Conservation (phyloP, 2,797 vertebrate genomes). For the Gymnopithys bicolor region DNA sequence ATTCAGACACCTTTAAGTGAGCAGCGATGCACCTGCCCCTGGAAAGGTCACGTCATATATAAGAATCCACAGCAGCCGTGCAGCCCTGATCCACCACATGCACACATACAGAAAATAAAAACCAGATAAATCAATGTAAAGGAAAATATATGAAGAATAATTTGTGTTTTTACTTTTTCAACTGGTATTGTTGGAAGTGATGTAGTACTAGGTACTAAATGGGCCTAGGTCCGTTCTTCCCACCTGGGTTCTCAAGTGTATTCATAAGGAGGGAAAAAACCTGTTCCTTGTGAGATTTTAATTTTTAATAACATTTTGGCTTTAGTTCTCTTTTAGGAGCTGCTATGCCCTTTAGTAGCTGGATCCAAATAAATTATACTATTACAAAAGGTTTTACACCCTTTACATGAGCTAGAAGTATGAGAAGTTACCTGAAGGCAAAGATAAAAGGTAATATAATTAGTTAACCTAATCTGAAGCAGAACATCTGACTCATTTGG, state of each 20-base stretch:
- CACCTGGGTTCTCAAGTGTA: background rate
- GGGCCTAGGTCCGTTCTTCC: background rate
- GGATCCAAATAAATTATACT: conserved; percentile 56
- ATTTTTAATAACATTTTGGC: conserved; percentile 57
- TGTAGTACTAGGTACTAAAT: background rate
- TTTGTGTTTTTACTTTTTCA: background rate
- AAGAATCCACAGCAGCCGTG: fast-evolving
- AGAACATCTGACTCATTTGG: conserved; percentile 40
- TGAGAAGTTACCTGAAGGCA: conserved; percentile 54
- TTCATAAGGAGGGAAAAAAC: conserved; percentile 5
- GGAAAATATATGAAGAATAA: background rate
- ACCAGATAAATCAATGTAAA: background rate
- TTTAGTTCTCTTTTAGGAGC: conserved; percentile 33
- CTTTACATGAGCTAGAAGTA: conserved; percentile 9
- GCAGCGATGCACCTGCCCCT: fast-evolving
- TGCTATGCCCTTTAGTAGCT: conserved; percentile 53
- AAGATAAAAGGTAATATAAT: conserved; percentile 49
- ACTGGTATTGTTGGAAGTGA: background rate
- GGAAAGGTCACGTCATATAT: background rate
- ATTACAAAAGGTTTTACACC: conserved; percentile 47
- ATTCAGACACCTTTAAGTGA: background rate
- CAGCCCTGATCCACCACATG: background rate
- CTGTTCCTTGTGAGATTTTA: conserved; percentile 1
- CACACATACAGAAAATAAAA: background rate
- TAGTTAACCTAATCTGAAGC: conserved; percentile 52